Conservation (phyloP, 2,113 vertebrate species). For the Salvelinus sp. region DNA sequence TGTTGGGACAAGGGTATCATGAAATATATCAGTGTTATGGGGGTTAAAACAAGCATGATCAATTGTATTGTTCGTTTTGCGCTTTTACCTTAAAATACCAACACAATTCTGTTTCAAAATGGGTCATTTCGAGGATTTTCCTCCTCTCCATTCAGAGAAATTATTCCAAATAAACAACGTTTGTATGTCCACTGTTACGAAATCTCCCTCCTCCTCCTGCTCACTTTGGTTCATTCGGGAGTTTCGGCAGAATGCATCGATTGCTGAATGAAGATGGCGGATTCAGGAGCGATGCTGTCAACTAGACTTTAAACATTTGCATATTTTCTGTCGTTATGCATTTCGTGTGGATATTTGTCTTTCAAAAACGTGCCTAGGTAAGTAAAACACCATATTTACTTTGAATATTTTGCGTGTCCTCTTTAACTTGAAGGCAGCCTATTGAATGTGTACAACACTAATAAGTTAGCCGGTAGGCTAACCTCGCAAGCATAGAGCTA, state of each 20-base stretch:
- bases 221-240: constrained; percentile 51
- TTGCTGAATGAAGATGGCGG: constrained; percentile 63
- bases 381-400: constrained; percentile 13
- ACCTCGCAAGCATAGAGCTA: background rate
- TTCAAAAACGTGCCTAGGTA: constrained; percentile 22
- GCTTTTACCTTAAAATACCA: background rate
- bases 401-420: background rate
- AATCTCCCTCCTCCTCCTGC: background rate
- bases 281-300: constrained; percentile 48
- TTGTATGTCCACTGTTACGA: background rate
- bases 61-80: too few species aligned
- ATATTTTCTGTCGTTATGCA: background rate
- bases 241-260: constrained; percentile 47
- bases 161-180: too few species aligned
- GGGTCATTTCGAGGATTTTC: too few species aligned
- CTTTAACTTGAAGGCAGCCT: background rate
- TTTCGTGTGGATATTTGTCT: background rate
- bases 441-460: background rate
- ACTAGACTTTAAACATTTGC: constrained; percentile 45
- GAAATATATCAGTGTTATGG: too few species aligned
- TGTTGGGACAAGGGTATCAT: too few species aligned
- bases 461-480: constrained; percentile 10
- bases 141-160: too few species aligned
- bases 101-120: too few species aligned
- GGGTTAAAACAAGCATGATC: background rate